Conservation (phyloP, 1,140 invertebrate species). For the Sitobion miscanthi region DNA sequence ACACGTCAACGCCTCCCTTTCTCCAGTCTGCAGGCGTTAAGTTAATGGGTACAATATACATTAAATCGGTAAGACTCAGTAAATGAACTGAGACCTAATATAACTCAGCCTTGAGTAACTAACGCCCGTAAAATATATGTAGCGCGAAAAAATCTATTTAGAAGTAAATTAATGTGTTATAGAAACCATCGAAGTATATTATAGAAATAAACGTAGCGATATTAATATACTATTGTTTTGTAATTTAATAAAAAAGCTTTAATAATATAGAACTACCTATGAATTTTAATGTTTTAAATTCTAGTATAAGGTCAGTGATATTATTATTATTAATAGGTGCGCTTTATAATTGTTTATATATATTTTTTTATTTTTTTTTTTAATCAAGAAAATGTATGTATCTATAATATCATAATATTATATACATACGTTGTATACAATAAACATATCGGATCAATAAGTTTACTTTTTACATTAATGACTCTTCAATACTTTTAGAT, state of each 20-base stretch:
- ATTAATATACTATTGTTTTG: not conserved
- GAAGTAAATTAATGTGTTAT: not conserved
- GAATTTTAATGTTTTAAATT: not conserved
- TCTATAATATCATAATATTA: too few species aligned
- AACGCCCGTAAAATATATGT: not conserved
- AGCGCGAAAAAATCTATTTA: not conserved
- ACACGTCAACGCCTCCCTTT: not conserved
- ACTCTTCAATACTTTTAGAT: not conserved
- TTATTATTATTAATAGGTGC: not conserved
- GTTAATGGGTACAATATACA: conserved; percentile 24
- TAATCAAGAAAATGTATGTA: not conserved
- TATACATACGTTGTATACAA: not conserved
- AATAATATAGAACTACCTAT: too few species aligned
- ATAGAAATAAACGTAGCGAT: not conserved
- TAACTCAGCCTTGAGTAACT: not conserved
- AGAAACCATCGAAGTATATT: not conserved
- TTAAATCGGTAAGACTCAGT: not conserved
- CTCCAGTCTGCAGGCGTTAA: not conserved
- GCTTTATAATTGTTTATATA: not conserved
- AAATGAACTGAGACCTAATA: not conserved
- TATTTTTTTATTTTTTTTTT: not conserved
- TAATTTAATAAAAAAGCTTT: too few species aligned
- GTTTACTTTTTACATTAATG: not conserved
- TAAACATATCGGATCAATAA: not conserved
- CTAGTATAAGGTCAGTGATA: not conserved